Percentiles rank a stretch among this genome's conserved stretches.
Evolutionary conservation across 2,113 vertebrate species (phyloP).

Genomic region (Macroglossus sobrinus): DNA sequence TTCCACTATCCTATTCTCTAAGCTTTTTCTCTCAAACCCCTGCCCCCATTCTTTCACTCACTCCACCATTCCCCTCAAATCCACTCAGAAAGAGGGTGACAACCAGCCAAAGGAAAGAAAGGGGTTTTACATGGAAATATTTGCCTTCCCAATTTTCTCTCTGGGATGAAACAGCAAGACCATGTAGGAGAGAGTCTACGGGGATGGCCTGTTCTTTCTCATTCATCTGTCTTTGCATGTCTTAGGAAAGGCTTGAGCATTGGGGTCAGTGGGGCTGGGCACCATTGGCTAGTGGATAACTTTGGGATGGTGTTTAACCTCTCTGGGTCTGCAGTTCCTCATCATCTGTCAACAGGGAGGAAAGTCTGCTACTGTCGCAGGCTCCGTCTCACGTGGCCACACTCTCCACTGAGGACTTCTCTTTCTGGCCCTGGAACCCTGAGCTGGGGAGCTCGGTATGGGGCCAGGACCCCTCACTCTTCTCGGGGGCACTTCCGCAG

Average conservation of each 20-base stretch:
- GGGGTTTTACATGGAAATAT: not conserved
- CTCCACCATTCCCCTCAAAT: not conserved
- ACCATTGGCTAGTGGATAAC: not conserved
- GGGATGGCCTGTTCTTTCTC: not conserved
- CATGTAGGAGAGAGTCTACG: fast-evolving
- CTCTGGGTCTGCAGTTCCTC: not conserved
- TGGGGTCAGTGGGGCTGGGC: not conserved
- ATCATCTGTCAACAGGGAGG: not conserved
- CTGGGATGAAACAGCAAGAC: not conserved
- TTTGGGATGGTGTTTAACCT: not conserved
- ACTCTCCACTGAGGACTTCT: too few relatives aligned
- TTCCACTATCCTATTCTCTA: not conserved
- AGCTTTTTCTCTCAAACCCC: not conserved
- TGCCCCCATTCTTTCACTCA: not conserved
- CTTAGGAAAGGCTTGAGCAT: not conserved
- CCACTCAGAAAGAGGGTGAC: not conserved
- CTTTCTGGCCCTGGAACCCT: too few relatives aligned
- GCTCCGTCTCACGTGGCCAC: too few relatives aligned
- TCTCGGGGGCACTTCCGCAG: too few relatives aligned
- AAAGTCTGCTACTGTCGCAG: too few relatives aligned
- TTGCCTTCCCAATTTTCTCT: not conserved
- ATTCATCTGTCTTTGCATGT: not conserved
- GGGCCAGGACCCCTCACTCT: too few relatives aligned
- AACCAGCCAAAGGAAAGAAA: not conserved
- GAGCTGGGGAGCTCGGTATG: too few relatives aligned